These are phyloP conservation scores for Liposcelis brunnea DNA, from an alignment of 2,888 invertebrate genomes.

Conservation along the genomic window DNA sequence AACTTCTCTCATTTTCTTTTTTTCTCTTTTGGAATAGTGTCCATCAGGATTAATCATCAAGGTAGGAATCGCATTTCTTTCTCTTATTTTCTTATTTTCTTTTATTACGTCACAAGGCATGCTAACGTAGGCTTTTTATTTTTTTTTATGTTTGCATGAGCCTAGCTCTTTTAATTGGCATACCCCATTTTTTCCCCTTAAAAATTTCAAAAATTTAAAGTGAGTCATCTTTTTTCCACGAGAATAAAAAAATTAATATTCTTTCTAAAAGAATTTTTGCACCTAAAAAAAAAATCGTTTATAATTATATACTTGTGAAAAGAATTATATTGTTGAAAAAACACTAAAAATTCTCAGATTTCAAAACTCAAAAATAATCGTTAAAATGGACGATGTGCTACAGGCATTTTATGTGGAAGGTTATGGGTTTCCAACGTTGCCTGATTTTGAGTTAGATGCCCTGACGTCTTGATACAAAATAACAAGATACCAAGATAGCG, in stretches of 20 bases:
- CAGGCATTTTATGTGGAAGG: too few species aligned
- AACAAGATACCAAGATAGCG: too few species aligned
- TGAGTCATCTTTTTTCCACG: too few species aligned
- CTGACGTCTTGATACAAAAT: too few species aligned
- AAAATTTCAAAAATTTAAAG: too few species aligned
- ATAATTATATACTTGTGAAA: constrained; percentile 8
- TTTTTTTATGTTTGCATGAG: background rate
- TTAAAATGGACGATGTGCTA: too few species aligned
- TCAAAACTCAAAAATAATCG: constrained; percentile 3
- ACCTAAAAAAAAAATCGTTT: too few species aligned
- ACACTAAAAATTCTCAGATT: constrained; percentile 1
- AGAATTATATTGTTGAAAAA: constrained; percentile 11
- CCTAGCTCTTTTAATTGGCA: background rate
- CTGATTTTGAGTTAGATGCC: too few species aligned
- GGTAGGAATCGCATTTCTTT: background rate
- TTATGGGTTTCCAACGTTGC: too few species aligned
- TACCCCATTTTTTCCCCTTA: too few species aligned
- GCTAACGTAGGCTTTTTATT: background rate
- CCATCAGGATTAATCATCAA: constrained; percentile 4
- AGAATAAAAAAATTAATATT: too few species aligned
- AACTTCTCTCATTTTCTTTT: constrained; percentile 8
- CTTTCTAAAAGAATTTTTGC: background rate
- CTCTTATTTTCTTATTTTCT: background rate
- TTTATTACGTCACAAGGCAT: background rate
- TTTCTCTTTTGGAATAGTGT: constrained; percentile 7